Evolutionary conservation across 64 coral and sea anemone species (phyloP).

Genomic region (Porites australiensis): DNA sequence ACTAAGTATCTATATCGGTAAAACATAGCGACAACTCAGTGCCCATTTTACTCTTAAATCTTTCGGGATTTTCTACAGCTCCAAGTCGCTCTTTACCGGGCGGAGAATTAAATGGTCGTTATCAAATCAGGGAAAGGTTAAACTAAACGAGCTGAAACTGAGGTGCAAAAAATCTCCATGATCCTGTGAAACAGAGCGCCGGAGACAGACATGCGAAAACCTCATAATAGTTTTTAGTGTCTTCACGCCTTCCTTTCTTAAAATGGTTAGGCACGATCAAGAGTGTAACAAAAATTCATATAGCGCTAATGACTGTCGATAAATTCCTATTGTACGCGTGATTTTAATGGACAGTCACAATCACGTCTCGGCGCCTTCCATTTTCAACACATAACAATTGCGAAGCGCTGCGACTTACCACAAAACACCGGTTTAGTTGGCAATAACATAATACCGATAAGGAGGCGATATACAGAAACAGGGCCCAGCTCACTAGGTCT

Average conservation of each 20-base stretch:
- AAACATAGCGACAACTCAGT: too few species aligned
- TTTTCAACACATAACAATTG: background rate
- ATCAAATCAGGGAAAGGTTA: too few species aligned
- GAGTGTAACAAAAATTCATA: background rate
- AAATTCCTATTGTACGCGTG: background rate
- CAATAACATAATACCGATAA: background rate
- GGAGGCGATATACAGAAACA: background rate
- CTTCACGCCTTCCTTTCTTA: background rate
- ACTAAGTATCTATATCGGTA: too few species aligned
- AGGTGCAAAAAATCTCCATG: too few species aligned
- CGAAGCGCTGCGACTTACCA: background rate
- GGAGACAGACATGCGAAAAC: too few species aligned
- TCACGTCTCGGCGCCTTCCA: background rate
- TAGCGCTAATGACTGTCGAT: background rate
- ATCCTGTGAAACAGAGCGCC: too few species aligned
- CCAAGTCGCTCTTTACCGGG: too few species aligned
- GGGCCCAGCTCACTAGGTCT: background rate
- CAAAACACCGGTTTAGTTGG: background rate
- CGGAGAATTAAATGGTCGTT: too few species aligned
- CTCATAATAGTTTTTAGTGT: too few species aligned
- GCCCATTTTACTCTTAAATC: too few species aligned
- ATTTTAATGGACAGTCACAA: background rate
- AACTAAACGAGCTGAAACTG: too few species aligned
- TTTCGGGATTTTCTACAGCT: too few species aligned
- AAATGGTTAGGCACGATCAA: background rate